Conservation (phyloP, 1,140 invertebrate genomes). For the Ephestia elutella region DNA sequence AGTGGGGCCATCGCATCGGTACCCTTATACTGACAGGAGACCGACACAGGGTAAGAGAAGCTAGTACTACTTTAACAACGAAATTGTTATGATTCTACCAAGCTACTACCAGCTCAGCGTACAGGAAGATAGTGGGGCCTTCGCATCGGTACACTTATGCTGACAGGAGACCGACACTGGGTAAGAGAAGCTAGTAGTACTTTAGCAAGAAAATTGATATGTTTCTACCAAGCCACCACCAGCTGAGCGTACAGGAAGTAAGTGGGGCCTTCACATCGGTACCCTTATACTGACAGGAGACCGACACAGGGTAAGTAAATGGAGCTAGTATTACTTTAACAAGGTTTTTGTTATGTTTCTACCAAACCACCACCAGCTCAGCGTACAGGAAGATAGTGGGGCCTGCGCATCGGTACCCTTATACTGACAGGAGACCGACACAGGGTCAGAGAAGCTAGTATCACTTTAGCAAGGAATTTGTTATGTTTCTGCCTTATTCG, state of each 20-base stretch:
- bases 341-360: no score
- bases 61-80: no score
- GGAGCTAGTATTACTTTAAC: no score
- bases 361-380: conserved; percentile 36
- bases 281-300: conserved; percentile 51
- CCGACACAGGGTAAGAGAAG: conserved; percentile 39
- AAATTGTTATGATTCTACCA: no score
- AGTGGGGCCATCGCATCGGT: conserved; percentile 50
- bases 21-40: conserved; percentile 51
- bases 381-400: conserved; percentile 47
- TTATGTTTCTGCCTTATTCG: no score
- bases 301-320: conserved; percentile 40
- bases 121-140: conserved; percentile 47
- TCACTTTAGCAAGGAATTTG: no score
- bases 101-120: conserved; percentile 37
- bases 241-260: conserved; percentile 43
- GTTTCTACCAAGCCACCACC: conserved; percentile 32
- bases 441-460: conserved; percentile 41
- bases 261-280: conserved; percentile 50
- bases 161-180: conserved; percentile 43
- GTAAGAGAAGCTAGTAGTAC: no score
- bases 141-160: conserved; percentile 56
- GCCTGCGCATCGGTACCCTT: conserved; percentile 53
- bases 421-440: conserved; percentile 45
- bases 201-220: no score